Evolutionary conservation across 2,797 vertebrate genomes (phyloP).

Genomic region (Semotilus atromaculatus): DNA sequence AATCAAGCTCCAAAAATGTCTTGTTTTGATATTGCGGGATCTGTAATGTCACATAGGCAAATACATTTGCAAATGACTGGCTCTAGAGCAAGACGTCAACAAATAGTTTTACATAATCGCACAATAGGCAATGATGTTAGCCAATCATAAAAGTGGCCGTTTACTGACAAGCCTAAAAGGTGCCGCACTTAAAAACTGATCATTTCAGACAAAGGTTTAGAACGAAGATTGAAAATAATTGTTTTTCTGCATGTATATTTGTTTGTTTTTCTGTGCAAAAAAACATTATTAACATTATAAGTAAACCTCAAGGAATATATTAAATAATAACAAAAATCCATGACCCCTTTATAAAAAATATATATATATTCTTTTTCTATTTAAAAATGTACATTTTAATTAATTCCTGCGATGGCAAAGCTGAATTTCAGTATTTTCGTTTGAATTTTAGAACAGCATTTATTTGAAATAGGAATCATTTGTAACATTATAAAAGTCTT

Average conservation of each 20-base stretch:
- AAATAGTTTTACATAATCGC: no score
- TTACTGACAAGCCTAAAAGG: neutral
- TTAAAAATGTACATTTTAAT: neutral
- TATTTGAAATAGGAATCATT: neutral
- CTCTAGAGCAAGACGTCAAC: no score
- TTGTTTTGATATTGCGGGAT: no score
- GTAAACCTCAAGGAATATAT: neutral
- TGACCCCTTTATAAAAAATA: neutral
- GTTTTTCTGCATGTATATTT: no score
- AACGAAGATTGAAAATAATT: neutral
- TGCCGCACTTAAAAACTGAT: neutral
- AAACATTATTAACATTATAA: no score
- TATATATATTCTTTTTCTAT: no score
- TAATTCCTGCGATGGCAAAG: neutral
- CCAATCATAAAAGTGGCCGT: neutral
- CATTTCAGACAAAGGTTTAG: neutral
- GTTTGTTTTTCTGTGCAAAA: no score
- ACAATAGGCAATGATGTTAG: no score
- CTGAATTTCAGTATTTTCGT: neutral
- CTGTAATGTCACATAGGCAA: no score
- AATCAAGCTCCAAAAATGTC: no score
- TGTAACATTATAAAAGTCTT: neutral
- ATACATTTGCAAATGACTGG: no score
- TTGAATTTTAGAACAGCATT: neutral
- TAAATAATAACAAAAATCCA: neutral